Conservation (phyloP, 2,888 invertebrate genomes). For the Cylindroiulus punctatus region DNA sequence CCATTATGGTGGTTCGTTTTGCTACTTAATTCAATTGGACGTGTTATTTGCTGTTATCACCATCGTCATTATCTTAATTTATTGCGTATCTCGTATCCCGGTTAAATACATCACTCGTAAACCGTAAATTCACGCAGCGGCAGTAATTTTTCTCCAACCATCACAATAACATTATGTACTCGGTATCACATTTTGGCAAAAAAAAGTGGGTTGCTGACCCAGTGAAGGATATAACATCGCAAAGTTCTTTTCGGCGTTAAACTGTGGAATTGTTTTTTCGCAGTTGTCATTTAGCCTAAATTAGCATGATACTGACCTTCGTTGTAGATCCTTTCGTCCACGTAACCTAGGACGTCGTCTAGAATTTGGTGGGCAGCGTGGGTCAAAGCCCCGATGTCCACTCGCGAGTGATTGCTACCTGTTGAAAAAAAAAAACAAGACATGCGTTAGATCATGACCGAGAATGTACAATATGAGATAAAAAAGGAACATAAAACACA, state of each 20-base stretch:
- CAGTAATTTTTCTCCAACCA: background rate
- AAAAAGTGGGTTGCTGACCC: constrained; percentile 7
- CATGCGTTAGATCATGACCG: no score
- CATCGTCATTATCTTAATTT: background rate
- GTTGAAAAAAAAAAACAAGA: background rate
- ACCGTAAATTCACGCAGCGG: background rate
- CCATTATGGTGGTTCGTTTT: background rate
- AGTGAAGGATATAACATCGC: background rate
- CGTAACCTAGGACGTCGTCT: constrained; percentile 55
- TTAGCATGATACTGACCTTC: constrained; percentile 54
- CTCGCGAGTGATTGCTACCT: constrained; percentile 45
- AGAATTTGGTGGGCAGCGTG: constrained; percentile 51
- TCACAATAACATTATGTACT: background rate
- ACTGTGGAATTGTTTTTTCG: background rate
- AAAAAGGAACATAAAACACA: no score
- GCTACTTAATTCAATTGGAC: background rate
- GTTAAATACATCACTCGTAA: background rate
- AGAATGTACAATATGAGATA: no score
- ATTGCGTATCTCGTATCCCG: background rate
- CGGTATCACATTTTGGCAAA: background rate
- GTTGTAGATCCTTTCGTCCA: constrained; percentile 55
- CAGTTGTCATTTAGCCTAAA: background rate
- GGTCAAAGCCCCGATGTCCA: constrained; percentile 50
- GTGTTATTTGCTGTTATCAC: background rate
- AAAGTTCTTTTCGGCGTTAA: background rate